Conservation (phyloP, 1,140 invertebrate genomes). For the Ylistrum balloti region DNA sequence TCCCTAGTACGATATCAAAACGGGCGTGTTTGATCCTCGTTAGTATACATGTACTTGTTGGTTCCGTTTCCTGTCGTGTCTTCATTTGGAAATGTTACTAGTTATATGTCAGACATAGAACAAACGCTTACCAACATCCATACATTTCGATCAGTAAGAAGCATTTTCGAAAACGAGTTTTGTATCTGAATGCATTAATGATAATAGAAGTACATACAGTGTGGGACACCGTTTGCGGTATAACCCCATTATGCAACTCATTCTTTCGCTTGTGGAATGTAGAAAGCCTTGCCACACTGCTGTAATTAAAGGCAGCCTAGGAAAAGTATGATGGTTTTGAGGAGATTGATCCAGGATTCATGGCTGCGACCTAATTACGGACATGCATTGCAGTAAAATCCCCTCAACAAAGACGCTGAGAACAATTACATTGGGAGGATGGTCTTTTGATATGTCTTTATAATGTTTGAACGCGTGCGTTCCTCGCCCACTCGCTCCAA, state of each 20-base stretch:
- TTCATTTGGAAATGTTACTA: too few relatives aligned
- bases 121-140: too few relatives aligned
- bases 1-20: too few relatives aligned
- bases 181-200: not conserved
- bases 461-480: not conserved
- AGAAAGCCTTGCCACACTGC: not conserved
- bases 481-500: not conserved
- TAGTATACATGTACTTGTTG: too few relatives aligned
- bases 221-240: not conserved
- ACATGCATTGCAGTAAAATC: not conserved
- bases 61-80: too few relatives aligned
- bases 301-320: not conserved
- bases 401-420: not conserved
- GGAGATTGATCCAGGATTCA: not conserved
- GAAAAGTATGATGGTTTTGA: not conserved
- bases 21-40: too few relatives aligned
- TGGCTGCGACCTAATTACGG: constrained; percentile 15
- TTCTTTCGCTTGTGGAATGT: not conserved
- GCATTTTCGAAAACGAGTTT: too few relatives aligned
- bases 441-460: not conserved
- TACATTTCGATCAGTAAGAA: too few relatives aligned
- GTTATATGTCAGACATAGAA: too few relatives aligned
- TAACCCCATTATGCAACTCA: not conserved
- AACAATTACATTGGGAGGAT: not conserved
- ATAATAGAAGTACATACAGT: not conserved